Conservation (phyloP, 2,888 invertebrate species). For the Eledona agricola region DNA sequence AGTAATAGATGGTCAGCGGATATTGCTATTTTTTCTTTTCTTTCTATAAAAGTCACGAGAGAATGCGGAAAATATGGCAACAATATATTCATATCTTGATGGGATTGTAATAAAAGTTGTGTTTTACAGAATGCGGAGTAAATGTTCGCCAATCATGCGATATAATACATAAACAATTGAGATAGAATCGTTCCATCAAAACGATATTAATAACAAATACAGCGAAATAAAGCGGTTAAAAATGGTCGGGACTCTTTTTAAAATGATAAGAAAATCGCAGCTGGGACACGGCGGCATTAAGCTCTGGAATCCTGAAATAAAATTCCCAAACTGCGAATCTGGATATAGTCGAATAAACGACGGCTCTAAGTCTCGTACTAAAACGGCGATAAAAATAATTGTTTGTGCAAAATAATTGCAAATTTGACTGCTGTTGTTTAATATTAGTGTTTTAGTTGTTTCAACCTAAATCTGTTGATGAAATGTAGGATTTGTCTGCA, state of each 20-base stretch:
- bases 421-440: no score
- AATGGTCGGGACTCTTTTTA: neutral
- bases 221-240: neutral
- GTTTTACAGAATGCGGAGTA: constrained; percentile 10
- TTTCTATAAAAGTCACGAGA: constrained; percentile 12
- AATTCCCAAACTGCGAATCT: constrained; percentile 1
- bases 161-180: constrained; percentile 24
- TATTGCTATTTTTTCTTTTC: no score
- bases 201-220: constrained; percentile 16
- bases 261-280: no score
- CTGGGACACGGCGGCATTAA: no score
- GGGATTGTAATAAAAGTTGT: constrained; percentile 15
- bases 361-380: no score
- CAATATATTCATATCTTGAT: constrained; percentile 19
- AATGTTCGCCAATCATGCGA: constrained; percentile 32
- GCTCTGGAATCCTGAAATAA: constrained; percentile 3
- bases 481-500: constrained; percentile 16
- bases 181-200: constrained; percentile 25
- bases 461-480: constrained; percentile 10
- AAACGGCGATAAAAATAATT: no score
- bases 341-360: constrained; percentile 1
- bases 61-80: constrained; percentile 13
- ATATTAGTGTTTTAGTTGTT: constrained; percentile 3
- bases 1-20: no score
- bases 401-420: no score